Evolutionary conservation across 2,888 invertebrate genomes (phyloP).

Genomic region (Sylvicola cinctus): DNA sequence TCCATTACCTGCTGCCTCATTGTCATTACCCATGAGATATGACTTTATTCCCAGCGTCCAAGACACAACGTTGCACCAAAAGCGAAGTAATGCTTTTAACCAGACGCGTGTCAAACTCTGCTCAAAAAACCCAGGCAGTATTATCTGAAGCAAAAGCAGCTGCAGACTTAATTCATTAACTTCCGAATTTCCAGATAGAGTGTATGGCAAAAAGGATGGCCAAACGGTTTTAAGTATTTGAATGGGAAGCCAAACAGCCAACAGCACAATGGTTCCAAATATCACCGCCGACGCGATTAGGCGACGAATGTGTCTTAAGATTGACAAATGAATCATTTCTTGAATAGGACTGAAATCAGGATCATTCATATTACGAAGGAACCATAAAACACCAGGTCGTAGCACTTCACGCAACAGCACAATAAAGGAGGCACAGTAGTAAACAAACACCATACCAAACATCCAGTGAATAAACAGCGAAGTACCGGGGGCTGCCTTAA

Average conservation of each 20-base stretch:
- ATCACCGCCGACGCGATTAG: constrained; percentile 84
- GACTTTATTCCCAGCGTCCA: constrained; percentile 73
- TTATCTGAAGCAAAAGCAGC: constrained; percentile 63
- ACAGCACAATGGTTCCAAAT: constrained; percentile 85
- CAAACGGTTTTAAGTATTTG: constrained; percentile 58
- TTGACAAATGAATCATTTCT: constrained; percentile 96
- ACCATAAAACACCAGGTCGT: constrained; percentile 95
- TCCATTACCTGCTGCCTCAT: constrained; percentile 12
- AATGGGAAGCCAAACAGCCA: constrained; percentile 93
- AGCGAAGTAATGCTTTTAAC: constrained; percentile 72
- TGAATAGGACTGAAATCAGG: constrained; percentile 99
- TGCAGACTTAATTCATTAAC: constrained; percentile 91
- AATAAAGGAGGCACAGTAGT: constrained; percentile 96
- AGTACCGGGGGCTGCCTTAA: constrained; percentile 82
- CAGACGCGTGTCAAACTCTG: constrained; percentile 90
- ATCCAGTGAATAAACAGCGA: constrained; percentile 98
- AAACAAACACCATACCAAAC: constrained; percentile 96
- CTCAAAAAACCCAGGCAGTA: constrained; percentile 79
- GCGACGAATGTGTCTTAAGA: constrained; percentile 73
- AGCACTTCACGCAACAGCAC: constrained; percentile 79
- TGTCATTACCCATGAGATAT: constrained; percentile 50
- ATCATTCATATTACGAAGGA: constrained; percentile 91
- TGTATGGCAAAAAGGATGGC: constrained; percentile 87
- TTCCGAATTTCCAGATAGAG: constrained; percentile 69
- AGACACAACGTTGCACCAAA: constrained; percentile 72